Conservation (phyloP, 2,113 vertebrate species). For the Dascyllus trimaculatus region DNA sequence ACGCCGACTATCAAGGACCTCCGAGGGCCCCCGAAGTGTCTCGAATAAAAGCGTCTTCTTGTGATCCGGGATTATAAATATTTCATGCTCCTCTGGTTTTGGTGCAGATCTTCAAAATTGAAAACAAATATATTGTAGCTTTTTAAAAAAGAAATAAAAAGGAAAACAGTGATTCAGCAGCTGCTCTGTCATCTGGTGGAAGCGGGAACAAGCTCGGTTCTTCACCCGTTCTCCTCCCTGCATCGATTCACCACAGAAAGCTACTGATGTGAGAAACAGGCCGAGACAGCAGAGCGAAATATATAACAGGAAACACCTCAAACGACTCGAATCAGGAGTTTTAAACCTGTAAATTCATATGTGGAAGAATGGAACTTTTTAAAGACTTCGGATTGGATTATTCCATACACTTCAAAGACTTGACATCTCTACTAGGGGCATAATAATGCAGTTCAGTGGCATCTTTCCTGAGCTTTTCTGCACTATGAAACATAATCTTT, state of each 20-base stretch:
- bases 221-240: not conserved
- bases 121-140: slow-evolving; percentile 16
- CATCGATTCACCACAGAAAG: not conserved
- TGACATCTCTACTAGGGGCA: too few species aligned
- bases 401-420: too few species aligned
- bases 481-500: too few species aligned
- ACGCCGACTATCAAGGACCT: slow-evolving; percentile 34
- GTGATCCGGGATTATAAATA: slow-evolving; percentile 41
- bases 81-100: slow-evolving; percentile 7
- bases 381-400: too few species aligned
- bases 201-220: not conserved
- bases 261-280: not conserved
- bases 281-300: not conserved
- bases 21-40: slow-evolving; percentile 15
- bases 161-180: not conserved
- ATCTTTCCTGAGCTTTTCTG: too few species aligned
- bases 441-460: too few species aligned
- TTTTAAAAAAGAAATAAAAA: not conserved
- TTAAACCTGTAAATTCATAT: not conserved
- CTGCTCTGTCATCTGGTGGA: slow-evolving; percentile 18
- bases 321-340: slow-evolving; percentile 1
- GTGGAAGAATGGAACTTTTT: too few species aligned
- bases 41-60: slow-evolving; percentile 40
- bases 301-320: not conserved
- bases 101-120: slow-evolving; percentile 16